phyloP scores from a whole-genome alignment of 1,140 invertebrate genomes.

The Kradibia gibbosae region DNA sequence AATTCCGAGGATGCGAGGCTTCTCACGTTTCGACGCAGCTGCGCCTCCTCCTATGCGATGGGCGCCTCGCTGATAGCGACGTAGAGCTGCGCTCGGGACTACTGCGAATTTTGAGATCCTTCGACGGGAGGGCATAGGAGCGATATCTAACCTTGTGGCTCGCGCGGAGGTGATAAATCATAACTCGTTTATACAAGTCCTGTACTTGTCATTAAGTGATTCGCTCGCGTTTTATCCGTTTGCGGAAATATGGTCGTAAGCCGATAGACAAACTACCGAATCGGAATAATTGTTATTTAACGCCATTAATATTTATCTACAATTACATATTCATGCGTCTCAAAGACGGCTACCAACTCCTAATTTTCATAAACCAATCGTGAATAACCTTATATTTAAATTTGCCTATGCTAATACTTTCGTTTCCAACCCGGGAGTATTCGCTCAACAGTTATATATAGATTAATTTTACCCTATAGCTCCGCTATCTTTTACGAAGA shows the following conservation, averaged over 20 bases:
- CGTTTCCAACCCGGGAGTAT: neutral
- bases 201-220: no score
- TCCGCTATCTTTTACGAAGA: neutral
- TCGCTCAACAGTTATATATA: neutral
- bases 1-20: neutral
- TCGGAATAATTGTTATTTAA: neutral
- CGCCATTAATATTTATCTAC: neutral
- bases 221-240: no score
- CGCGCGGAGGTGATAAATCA: no score
- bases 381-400: neutral
- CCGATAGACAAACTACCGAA: neutral
- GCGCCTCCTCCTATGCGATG: neutral
- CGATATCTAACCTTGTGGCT: no score
- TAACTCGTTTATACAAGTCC: no score
- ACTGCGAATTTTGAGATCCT: no score
- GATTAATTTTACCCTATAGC: neutral
- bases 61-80: neutral
- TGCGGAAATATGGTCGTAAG: neutral
- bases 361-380: neutral
- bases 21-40: constrained; percentile 4
- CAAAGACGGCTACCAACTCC: neutral
- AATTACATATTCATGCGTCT: neutral
- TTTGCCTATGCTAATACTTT: neutral
- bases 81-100: no score
- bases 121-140: no score